These are phyloP conservation scores for Dascyllus trimaculatus DNA, from an alignment of 2,113 vertebrate genomes.

Conservation along the genomic window DNA sequence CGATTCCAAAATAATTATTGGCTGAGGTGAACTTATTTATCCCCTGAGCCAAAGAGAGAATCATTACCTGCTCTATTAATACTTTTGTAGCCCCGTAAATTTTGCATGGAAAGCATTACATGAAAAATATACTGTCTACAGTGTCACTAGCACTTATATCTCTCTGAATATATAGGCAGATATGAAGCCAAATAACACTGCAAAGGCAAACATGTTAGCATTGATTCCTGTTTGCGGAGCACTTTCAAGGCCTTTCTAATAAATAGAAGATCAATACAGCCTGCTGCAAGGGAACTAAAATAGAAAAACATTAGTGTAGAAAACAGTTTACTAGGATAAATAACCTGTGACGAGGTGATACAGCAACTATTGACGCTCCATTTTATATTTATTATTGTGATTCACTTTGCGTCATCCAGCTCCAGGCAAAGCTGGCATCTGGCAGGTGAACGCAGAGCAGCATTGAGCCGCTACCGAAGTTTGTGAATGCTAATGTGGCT, in stretches of 20 bases:
- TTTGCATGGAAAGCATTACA: background rate
- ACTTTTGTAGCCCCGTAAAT: background rate
- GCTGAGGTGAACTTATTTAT: slow-evolving; percentile 28
- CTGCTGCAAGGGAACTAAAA: slow-evolving; percentile 46
- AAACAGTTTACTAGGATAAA: slow-evolving; percentile 35
- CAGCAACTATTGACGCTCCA: slow-evolving; percentile 4
- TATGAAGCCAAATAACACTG: slow-evolving; percentile 52
- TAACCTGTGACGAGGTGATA: slow-evolving; percentile 1
- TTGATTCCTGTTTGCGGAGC: slow-evolving; percentile 74
- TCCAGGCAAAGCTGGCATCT: too few relatives aligned
- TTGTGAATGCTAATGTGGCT: too few relatives aligned
- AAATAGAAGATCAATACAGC: slow-evolving; percentile 73
- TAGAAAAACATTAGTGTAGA: slow-evolving; percentile 46
- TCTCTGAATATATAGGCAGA: slow-evolving; percentile 25
- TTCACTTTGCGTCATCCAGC: background rate
- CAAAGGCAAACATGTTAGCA: slow-evolving; percentile 77
- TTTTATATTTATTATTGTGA: slow-evolving; percentile 44
- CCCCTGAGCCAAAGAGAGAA: background rate
- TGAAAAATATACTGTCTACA: background rate
- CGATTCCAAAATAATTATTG: slow-evolving; percentile 39
- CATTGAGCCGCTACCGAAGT: too few relatives aligned
- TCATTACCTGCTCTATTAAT: slow-evolving; percentile 33
- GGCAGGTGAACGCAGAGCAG: too few relatives aligned
- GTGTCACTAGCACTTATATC: background rate
- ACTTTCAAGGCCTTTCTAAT: slow-evolving; percentile 64